Evolutionary conservation across 1,140 invertebrate species (phyloP), one percentile per base, ranked within the genome.

Genomic region (Oryctes rhinoceros): DNA sequence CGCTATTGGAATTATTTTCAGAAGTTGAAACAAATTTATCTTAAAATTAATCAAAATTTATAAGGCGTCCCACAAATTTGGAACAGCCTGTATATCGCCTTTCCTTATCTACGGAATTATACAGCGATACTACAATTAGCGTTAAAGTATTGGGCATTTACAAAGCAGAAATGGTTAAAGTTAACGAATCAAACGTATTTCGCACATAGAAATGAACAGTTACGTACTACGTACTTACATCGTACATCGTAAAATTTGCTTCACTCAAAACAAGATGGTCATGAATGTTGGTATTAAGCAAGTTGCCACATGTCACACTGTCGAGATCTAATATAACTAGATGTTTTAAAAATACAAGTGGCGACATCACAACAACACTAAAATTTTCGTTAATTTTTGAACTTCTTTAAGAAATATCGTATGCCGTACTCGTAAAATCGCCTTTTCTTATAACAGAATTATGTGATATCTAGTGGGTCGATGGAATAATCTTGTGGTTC

Each of bases 351-450:
- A 48, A 44, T n/a, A 35, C 20, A 39, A 48, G 76, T 78, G 76
- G 76, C 76, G 76, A 78, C 76, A 39, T 53, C 76, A 78, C 76
- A 30, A 78, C 44, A 78, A 77, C 76, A 77, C 44, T 15, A 11
- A 48, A 78, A 48, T n/a, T 53, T 53, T 78, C 49, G 76, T 78
- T 78, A 78, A 59, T 15, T 18, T 53, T 48, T 78, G n/a, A 78
- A 53, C 24, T 78, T 78, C 30, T 20, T 47, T 35, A 44, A 76
- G 35, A 76, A 39, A 24, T 67, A 67, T 11, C 9, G 10, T 67
- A 67, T 4, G 20, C 7, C 0, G 24, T 67, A 67, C 5, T 62
- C 5, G 13, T 5, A 35, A 67, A 18, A 67, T 67, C 65, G 13
- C 65, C 65, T 30, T 35, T 53, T 53, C 39, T 53, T 53, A 53